Evolutionary conservation across 2,797 vertebrate species (phyloP).

Genomic region (Hydrophis major): DNA sequence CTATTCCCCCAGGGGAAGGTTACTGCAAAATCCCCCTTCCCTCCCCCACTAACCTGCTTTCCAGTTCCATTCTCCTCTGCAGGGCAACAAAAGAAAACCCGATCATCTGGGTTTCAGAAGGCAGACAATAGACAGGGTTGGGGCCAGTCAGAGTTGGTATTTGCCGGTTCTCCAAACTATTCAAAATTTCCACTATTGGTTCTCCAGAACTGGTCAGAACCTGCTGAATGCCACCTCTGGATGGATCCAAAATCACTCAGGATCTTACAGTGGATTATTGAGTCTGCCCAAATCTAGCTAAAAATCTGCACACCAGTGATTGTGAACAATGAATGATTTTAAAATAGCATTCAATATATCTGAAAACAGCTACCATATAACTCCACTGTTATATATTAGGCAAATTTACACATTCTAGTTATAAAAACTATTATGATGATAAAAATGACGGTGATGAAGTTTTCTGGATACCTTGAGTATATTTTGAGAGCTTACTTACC

Average conservation of each 20-base stretch:
- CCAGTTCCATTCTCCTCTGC: no score
- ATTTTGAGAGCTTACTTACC: conserved; percentile 9
- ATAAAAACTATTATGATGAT: not conserved
- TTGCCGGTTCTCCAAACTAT: no score
- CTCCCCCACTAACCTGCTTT: no score
- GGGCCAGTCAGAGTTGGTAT: no score
- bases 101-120: no score
- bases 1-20: no score
- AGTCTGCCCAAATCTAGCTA: not conserved
- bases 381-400: not conserved
- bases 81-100: no score
- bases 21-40: no score
- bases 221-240: no score
- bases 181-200: no score
- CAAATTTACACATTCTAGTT: not conserved
- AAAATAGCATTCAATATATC: not conserved
- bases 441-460: not conserved
- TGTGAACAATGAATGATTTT: not conserved
- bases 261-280: not conserved
- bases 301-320: not conserved
- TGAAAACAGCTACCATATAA: not conserved
- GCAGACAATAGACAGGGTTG: no score
- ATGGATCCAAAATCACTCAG: not conserved
- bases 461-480: not conserved
- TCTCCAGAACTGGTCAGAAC: no score